Evolutionary conservation across 2,113 vertebrate species (phyloP), one percentile per base, ranked within the genome.

Genomic region (Phalacrocorax carbo): DNA sequence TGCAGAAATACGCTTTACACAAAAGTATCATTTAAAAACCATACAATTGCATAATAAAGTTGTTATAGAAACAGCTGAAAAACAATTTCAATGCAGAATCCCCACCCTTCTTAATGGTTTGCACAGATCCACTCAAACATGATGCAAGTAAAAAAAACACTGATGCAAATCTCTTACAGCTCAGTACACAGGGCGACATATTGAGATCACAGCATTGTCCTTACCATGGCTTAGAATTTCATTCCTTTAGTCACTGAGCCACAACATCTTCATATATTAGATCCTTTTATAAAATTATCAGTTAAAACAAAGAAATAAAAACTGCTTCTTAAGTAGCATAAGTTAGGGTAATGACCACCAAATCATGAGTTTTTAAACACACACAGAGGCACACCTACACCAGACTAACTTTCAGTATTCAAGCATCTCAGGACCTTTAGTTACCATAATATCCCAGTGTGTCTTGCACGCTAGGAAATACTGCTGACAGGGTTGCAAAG

Each of bases 201-300:
- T 7, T 36, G 42, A 86, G 75, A 93, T 69, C 46, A 82, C 38
- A 57, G 21, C 25, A 42, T 76, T 72, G 44, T 76, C 76, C 80
- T 92, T 93, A 86, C 42, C 78, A 80, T 8, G 12, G 49, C 73
- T 93, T 86, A 82, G n/a, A 95, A 75, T 79, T 75, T 90, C 65
- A 86, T 34, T 81, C 64, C 64, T 82, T 94, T 79, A 68, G 36
- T 55, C 57, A 95, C 26, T 55, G 76, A 92, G 42, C 13, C 46
- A 80, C 81, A 93, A 46, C 14, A n/a, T 48, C 89, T 82, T 76
- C 60, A 52, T 15, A 64, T 57, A 65, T 77, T 65, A 80, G 12
- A 7, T 80, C 13, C 30, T 79, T 84, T 88, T 76, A 61, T 32
- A 87, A 79, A 87, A 77, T 72, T 49, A 68, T 29, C 22, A 36